Base-by-base conservation (phyloP, 2,113 vertebrate species). In the Geococcyx californianus region DNA sequence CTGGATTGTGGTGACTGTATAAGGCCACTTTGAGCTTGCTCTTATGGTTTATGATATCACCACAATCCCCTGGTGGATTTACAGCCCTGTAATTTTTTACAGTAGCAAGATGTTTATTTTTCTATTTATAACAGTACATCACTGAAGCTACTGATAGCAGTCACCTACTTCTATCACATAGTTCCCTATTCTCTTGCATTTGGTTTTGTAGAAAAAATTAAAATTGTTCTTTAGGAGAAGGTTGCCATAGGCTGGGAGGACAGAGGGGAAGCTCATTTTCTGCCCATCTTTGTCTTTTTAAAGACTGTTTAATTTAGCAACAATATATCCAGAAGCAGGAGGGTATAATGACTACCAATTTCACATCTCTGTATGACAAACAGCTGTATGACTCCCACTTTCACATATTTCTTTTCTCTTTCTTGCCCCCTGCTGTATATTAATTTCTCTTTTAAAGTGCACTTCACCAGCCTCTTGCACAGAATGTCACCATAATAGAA, bases 31-130 rank as follows among this genome's bases (percentile, higher is more conserved):
- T 96, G 96, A 96, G 92, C 94, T 94, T 95, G 87, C 92, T 96
- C 36, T 95, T 83, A 75, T 47, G 84, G 91, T 97, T 98, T 97
- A 97, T 87, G 89, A 75, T 97, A 94, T 83, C 83, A 80, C 87
- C 59, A 58, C 93, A 90, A 86, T 74, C 54, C 76, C 54, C 77
- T 44, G 69, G 83, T 96, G 96, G 96, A 97, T 97, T 97, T 97
- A 97, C 47, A 95, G 83, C 62, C 85, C 83, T 55, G 81, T 95
- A 95, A 98, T 93, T 96, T 97, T 93, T 96, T 96, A 96, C 58
- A 94, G 69, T 90, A 89, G 86, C 68, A 95, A 91, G 79, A 29
- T 90, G 68, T 84, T 94, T 94, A 63, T 88, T 96, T 88, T 93
- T 85, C 75, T 94, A 23, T 90, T 96, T 94, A 74, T 4, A 28